Conservation (phyloP, 2,888 invertebrate genomes). For the Leptarthrus brevirostris region DNA sequence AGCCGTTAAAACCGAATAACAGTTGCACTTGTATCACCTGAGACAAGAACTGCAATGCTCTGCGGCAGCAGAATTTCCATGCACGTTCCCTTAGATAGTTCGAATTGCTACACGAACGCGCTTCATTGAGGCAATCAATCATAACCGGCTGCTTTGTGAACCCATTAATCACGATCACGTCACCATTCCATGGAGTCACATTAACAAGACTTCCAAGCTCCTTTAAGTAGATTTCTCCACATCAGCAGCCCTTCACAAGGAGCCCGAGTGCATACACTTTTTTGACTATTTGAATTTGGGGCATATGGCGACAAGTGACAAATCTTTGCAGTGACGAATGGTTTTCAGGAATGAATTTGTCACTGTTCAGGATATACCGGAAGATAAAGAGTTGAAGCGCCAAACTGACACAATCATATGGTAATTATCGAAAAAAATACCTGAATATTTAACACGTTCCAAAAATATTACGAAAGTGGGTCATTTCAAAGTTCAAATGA, state of each 20-base stretch:
- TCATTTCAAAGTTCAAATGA: no score
- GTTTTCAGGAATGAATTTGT: neutral
- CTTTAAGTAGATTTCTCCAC: neutral
- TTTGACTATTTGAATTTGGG: slow-evolving; percentile 26
- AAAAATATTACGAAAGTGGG: no score
- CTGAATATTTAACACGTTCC: no score
- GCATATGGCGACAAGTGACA: slow-evolving; percentile 35
- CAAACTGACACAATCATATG: slow-evolving; percentile 4
- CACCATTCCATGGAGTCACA: slow-evolving; percentile 42
- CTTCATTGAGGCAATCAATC: slow-evolving; percentile 49
- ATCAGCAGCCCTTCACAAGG: slow-evolving; percentile 16
- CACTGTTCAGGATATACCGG: slow-evolving; percentile 27
- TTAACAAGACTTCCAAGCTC: slow-evolving; percentile 47
- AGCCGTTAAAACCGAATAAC: neutral
- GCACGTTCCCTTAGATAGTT: slow-evolving; percentile 28
- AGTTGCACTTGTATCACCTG: slow-evolving; percentile 26
- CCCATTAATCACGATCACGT: slow-evolving; percentile 52
- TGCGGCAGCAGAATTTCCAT: neutral
- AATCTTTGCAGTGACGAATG: slow-evolving; percentile 41
- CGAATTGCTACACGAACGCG: slow-evolving; percentile 25
- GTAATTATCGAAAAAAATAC: slow-evolving; percentile 38
- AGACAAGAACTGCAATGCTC: neutral
- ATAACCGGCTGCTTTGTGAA: slow-evolving; percentile 37
- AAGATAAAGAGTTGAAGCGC: slow-evolving; percentile 24
- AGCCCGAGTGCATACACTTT: slow-evolving; percentile 24